Base-by-base conservation (phyloP, 1,140 invertebrate genomes). In the Tetraneura akinire region DNA sequence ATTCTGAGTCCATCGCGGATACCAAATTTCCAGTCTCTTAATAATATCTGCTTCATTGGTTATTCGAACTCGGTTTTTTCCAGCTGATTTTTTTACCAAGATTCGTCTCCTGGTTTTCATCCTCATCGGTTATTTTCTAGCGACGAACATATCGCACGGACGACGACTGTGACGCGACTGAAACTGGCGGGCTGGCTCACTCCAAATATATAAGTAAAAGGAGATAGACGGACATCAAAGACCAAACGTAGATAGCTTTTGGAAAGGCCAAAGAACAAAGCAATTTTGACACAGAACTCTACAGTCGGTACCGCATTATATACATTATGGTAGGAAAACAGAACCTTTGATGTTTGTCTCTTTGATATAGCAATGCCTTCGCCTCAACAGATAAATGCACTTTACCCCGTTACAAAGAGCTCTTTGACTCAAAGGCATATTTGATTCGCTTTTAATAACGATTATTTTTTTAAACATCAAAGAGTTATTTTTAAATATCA, bases 371-470 rank as follows among this genome's bases (percentile, higher is more conserved):
- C 55, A 62, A 60, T 78, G 55, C 74, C 55, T 42, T 55, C 55
- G 37, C 74, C 55, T 32, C 14, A 60, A 57, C 73, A 37, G 53
- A 45, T 78, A 78, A 78, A 78, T 78, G 74, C 74, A 78, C 74
- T 78, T 78, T 78, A 78, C 74, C 74, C 53, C 55, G 74, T 78
- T 78, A 47, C 74, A 78, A 62, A 78, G 55, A 60, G 21, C 37
- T 78, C 37, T 78, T 78, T 78, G 53, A 78, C 74, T 78, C 74
- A 78, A 78, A 78, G 74, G 74, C 74, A 78, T 78, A 78, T 78
- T 78, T 78, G 53, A 78, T 78, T 78, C 37, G 74, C 51, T 60
- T 78, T 78, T 78, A 78, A 62, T 78, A 78, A 78, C 74, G 74
- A 60, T 78, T 78, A 78, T 62, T 78, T 78, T 60, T 78, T 78